Evolutionary conservation across 2,888 invertebrate species (phyloP), one percentile per base, ranked within the genome.

Genomic region (Acleris emargana): DNA sequence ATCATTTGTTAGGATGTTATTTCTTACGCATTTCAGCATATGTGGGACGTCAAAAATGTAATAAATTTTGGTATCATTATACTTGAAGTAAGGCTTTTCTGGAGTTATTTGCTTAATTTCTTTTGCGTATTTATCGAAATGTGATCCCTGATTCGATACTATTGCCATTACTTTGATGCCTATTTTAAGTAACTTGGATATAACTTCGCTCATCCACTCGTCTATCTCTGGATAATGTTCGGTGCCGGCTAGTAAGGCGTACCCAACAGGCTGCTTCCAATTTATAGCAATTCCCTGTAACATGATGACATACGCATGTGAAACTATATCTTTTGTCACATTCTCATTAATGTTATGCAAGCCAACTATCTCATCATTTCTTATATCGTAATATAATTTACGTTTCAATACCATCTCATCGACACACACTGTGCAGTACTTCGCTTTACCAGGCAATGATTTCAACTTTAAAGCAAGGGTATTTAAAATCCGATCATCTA

Each of bases 21-120:
- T 67, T 6, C 62, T 4, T 1, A 67, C 1, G 22, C 58, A 58
- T 50, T 63, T 68, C 0, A 67, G 0, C 25, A 67, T 9, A 25
- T 68, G 63, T 13, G 66, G 68, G 1, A 68, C 67, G 38, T 68
- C 67, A 43, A 68, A 61, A 17, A 66, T 53, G 28, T 61, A 61
- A 13, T 42, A 66, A 9, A 66, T 52, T 25, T 66, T 61, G 1
- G 13, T 17, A 2, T 18, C 57, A 25, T 57, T 17, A 0, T 38
- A 5, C 2, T 1, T 6, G 13, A 61, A 66, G 17, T 52, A 66
- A 13, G 66, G 43, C 17, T 66, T 60, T 43, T 66, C 53, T 16
- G 16, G 7, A 1, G 18, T 28, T 9, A 62, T 5, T 9, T n/a
- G 1, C 9, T 49, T 62, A 9, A 55, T 16, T 7, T 7, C 47